phyloP scores from a whole-genome alignment of 2,797 vertebrate genomes.

The Sebastiscus albofasciatus region DNA sequence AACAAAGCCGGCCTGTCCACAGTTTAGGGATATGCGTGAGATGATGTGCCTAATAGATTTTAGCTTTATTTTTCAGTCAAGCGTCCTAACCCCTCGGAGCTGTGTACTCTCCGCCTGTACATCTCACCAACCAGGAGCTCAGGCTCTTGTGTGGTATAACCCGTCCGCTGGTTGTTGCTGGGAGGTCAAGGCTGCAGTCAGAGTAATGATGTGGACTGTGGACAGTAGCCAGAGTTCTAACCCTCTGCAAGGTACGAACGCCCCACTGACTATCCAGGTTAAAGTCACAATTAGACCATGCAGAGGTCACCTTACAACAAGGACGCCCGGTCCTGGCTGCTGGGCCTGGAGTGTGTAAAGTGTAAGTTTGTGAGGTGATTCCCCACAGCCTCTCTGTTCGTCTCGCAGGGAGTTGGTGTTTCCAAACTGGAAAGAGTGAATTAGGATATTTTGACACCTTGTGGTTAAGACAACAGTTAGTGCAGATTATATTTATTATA shows the following conservation, averaged over 20 bases:
- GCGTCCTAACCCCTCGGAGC: conserved; percentile 29
- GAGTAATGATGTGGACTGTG: conserved; percentile 78
- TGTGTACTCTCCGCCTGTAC: conserved; percentile 14
- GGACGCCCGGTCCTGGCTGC: conserved; percentile 43
- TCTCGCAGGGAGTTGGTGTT: background rate
- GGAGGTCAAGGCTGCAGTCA: conserved; percentile 59
- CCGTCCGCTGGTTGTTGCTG: conserved; percentile 40
- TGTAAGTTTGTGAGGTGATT: conserved; percentile 22
- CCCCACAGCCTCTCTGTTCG: background rate
- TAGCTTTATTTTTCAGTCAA: conserved; percentile 31
- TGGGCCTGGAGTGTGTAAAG: conserved; percentile 12
- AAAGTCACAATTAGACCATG: conserved; percentile 70
- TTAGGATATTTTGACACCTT: background rate
- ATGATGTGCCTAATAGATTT: conserved; percentile 55
- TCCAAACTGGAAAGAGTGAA: background rate
- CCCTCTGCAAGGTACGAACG: conserved; percentile 75
- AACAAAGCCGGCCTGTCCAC: conserved; percentile 74
- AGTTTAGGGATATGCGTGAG: conserved; percentile 61
- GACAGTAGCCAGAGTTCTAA: conserved; percentile 61
- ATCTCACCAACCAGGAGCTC: conserved; percentile 12
- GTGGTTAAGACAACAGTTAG: background rate
- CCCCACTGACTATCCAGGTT: conserved; percentile 79
- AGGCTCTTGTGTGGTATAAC: conserved; percentile 9
- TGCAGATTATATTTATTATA: background rate
- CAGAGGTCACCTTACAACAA: conserved; percentile 69